Percentiles rank a stretch among this genome's conserved stretches.
Evolutionary conservation across 37 sponge, comb jelly and placozoan genomes (phyloP).

Genomic region (Beroe forskalii): DNA sequence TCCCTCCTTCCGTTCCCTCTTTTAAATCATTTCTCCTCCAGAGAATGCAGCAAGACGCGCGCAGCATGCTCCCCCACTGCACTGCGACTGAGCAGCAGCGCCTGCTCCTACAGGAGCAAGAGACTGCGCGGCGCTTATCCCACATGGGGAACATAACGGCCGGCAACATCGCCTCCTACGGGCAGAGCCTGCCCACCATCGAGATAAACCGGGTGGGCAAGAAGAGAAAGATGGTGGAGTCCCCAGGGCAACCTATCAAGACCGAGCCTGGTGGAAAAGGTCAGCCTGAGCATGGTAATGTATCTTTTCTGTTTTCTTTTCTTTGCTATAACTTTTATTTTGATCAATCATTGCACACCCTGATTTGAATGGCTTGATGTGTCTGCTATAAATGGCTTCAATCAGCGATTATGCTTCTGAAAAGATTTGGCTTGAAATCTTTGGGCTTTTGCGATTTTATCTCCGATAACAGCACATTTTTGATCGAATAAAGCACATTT

Average conservation of each 20-base stretch:
- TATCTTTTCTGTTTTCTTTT: neutral
- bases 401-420: too few relatives aligned
- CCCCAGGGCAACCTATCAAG: conserved; percentile 19
- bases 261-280: conserved; percentile 28
- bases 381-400: too few relatives aligned
- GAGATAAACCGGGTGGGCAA: conserved; percentile 11
- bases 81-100: conserved; percentile 43
- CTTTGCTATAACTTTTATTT: too few relatives aligned
- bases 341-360: too few relatives aligned
- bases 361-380: too few relatives aligned
- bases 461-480: too few relatives aligned
- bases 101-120: neutral
- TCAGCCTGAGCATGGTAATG: conserved; percentile 42
- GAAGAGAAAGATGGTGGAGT: conserved; percentile 33
- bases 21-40: too few relatives aligned
- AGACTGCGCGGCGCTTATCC: neutral
- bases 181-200: conserved; percentile 3
- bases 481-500: too few relatives aligned
- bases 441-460: too few relatives aligned
- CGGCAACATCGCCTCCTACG: neutral
- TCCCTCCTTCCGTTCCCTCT: neutral
- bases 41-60: conserved; percentile 5
- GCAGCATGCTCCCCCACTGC: neutral
- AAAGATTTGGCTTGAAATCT: too few relatives aligned
- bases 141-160: conserved; percentile 15